These are phyloP conservation scores for Philypnodon macrostomus DNA, from an alignment of 2,797 vertebrate genomes.

Conservation along the genomic window DNA sequence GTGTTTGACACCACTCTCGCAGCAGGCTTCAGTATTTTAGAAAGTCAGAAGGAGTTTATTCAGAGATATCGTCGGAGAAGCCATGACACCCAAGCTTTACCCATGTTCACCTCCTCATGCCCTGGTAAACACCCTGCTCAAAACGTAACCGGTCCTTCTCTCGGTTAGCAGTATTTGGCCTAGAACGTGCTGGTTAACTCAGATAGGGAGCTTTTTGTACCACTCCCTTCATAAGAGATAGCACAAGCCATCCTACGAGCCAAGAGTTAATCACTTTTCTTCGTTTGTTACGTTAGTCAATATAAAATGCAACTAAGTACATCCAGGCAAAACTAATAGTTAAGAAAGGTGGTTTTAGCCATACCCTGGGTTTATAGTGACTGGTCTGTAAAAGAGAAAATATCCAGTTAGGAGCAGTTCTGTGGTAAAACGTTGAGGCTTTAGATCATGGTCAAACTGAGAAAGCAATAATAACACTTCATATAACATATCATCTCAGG, in stretches of 20 bases:
- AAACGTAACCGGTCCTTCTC: neutral
- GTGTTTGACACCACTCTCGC: slow-evolving; percentile 91
- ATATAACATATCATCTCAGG: too few species aligned
- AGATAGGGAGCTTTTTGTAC: slow-evolving; percentile 54
- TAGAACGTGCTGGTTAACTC: slow-evolving; percentile 38
- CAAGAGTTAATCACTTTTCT: neutral
- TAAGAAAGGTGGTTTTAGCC: too few species aligned
- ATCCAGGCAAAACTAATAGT: too few species aligned
- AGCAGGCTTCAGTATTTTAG: slow-evolving; percentile 92
- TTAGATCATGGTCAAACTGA: too few species aligned
- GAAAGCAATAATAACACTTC: too few species aligned
- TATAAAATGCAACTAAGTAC: too few species aligned
- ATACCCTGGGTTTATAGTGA: too few species aligned
- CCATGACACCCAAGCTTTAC: slow-evolving; percentile 84
- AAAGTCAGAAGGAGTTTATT: slow-evolving; percentile 93
- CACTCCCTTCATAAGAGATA: slow-evolving; percentile 59
- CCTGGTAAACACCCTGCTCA: slow-evolving; percentile 75
- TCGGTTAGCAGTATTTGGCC: neutral
- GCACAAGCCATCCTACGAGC: too few species aligned
- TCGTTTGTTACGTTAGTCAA: too few species aligned
- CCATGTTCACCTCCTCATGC: slow-evolving; percentile 96
- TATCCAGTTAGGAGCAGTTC: too few species aligned
- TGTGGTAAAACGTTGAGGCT: too few species aligned
- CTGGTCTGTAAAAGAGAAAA: too few species aligned
- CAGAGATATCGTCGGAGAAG: slow-evolving; percentile 85